phyloP scores from a whole-genome alignment of 1,140 invertebrate species.

The Mycetomoellerius zeteki region DNA sequence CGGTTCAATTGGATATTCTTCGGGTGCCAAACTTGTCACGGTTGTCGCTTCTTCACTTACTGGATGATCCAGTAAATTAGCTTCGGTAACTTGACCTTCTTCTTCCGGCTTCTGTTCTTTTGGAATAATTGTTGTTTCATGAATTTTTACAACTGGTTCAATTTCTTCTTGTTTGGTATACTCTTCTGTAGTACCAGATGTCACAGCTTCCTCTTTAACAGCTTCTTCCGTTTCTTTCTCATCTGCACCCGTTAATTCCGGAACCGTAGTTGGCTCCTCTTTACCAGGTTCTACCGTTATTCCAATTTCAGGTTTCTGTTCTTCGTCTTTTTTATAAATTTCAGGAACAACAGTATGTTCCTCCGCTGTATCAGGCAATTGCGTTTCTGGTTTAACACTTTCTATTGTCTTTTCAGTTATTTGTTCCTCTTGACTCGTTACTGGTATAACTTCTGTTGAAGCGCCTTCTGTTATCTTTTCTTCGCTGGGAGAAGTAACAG shows the following conservation, averaged over 20 bases:
- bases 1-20: slow-evolving; percentile 64
- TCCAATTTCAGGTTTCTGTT: slow-evolving; percentile 65
- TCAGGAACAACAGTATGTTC: slow-evolving; percentile 35
- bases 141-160: slow-evolving; percentile 50
- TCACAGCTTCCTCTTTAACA: slow-evolving; percentile 23
- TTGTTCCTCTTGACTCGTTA: slow-evolving; percentile 35
- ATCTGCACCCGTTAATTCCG: slow-evolving; percentile 27
- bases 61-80: slow-evolving; percentile 47
- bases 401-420: slow-evolving; percentile 10
- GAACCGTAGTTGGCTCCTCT: slow-evolving; percentile 55
- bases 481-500: slow-evolving; percentile 28
- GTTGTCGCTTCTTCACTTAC: slow-evolving; percentile 56
- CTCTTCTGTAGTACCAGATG: slow-evolving; percentile 65
- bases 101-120: slow-evolving; percentile 48
- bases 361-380: slow-evolving; percentile 34
- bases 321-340: slow-evolving; percentile 29
- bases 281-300: slow-evolving; percentile 56
- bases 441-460: slow-evolving; percentile 43
- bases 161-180: slow-evolving; percentile 40
- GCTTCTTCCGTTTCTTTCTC: slow-evolving; percentile 45
- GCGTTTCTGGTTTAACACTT: slow-evolving; percentile 19
- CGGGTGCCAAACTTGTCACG: slow-evolving; percentile 1
- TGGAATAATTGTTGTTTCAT: slow-evolving; percentile 14
- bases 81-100: slow-evolving; percentile 32
- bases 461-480: slow-evolving; percentile 30